Conservation (phyloP, 2,113 vertebrate genomes). For the Peromyscus californicus region DNA sequence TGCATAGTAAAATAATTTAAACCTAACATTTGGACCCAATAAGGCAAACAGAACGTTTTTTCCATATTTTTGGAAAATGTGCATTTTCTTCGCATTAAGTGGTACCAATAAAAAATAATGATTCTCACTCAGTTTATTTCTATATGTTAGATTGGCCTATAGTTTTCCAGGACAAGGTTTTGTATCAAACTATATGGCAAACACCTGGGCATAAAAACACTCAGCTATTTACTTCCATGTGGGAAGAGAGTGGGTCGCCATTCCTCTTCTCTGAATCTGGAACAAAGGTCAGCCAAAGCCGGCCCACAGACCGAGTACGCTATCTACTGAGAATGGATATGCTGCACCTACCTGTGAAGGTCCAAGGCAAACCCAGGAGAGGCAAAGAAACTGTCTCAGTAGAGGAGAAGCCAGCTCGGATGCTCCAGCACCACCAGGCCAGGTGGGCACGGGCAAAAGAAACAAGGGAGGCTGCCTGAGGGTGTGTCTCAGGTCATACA, state of each 20-base stretch:
- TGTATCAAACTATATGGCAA: constrained; percentile 90
- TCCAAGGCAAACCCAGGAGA: neutral
- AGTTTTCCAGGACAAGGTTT: constrained; percentile 90
- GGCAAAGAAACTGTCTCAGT: neutral
- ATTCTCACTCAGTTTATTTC: constrained; percentile 93
- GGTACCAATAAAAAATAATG: constrained; percentile 94
- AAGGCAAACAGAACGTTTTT: constrained; percentile 90
- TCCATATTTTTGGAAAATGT: constrained; percentile 92
- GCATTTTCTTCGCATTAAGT: constrained; percentile 92
- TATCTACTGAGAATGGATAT: neutral
- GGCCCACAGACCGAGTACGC: neutral
- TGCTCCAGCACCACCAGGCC: neutral
- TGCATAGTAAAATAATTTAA: constrained; percentile 94
- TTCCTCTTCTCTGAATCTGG: constrained; percentile 72
- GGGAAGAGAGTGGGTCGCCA: constrained; percentile 67
- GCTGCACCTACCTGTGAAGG: neutral
- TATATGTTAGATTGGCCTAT: constrained; percentile 92
- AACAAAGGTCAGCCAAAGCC: constrained; percentile 81
- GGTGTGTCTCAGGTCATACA: neutral
- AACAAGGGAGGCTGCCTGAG: neutral
- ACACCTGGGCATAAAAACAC: constrained; percentile 90
- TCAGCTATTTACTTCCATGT: constrained; percentile 86
- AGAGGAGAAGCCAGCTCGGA: neutral
- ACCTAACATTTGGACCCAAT: constrained; percentile 93
- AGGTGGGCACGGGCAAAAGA: neutral